phyloP scores from a whole-genome alignment of 64 coral and sea anemone species.

The Trachythela sp. region DNA sequence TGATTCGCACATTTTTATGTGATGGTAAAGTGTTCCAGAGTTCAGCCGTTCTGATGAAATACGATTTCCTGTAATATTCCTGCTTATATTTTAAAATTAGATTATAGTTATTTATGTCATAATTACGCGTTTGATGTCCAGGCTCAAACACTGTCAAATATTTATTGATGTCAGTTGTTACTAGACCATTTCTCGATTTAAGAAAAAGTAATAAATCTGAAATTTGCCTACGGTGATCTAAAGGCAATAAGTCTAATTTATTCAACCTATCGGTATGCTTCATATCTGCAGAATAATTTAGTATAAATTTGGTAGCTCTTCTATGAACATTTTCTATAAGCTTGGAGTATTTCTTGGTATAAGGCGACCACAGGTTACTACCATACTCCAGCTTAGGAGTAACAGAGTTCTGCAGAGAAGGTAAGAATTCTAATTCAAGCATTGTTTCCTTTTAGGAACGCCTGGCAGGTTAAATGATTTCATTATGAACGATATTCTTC shows the following conservation, averaged over 20 bases:
- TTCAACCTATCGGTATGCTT: neutral
- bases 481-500: slow-evolving; percentile 89
- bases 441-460: slow-evolving; percentile 56
- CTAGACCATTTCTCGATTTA: neutral
- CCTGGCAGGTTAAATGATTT: slow-evolving; percentile 94
- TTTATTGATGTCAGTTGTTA: neutral
- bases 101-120: neutral
- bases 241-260: neutral
- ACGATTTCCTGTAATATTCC: neutral
- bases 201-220: neutral
- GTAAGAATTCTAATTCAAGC: too few species aligned
- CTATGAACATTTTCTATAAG: neutral
- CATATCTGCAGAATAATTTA: neutral
- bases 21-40: too few species aligned
- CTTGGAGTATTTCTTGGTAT: neutral
- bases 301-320: neutral
- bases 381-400: too few species aligned
- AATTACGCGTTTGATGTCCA: neutral
- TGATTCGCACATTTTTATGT: neutral
- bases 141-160: neutral
- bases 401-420: too few species aligned
- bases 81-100: neutral
- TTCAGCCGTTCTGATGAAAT: neutral
- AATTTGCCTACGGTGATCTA: neutral
- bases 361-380: too few species aligned